These are phyloP conservation scores for Bovichtus diacanthus DNA, from an alignment of 2,797 vertebrate genomes.

Conservation along the genomic window DNA sequence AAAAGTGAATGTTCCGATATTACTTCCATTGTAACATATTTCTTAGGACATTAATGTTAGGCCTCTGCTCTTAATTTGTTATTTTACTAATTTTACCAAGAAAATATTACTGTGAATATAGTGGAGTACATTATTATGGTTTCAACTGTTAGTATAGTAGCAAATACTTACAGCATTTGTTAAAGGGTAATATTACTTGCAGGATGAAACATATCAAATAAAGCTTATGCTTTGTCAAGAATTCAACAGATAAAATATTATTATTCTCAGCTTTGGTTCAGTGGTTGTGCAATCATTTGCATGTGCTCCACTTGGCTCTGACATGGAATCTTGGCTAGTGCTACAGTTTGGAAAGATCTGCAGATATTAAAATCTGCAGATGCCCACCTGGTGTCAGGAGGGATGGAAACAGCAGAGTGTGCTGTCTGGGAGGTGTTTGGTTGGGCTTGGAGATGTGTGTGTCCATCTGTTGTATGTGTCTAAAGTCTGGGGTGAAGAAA, in stretches of 20 bases:
- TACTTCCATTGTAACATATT: not conserved
- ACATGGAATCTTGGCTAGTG: slow-evolving; percentile 50
- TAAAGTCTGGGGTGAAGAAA: slow-evolving; percentile 13
- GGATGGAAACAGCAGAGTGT: slow-evolving; percentile 41
- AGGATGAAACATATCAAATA: not conserved
- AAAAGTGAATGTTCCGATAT: not conserved
- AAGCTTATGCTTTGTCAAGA: slow-evolving; percentile 24
- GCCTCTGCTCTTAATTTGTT: not conserved
- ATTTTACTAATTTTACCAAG: not conserved
- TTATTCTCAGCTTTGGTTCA: slow-evolving; percentile 45
- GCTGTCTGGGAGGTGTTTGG: slow-evolving; percentile 47
- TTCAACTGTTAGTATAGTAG: not conserved
- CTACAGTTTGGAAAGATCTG: slow-evolving; percentile 65
- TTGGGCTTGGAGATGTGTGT: slow-evolving; percentile 35
- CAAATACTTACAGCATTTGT: not conserved
- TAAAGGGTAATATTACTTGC: not conserved
- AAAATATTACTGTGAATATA: not conserved
- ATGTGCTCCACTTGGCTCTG: slow-evolving; percentile 54
- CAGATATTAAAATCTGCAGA: slow-evolving; percentile 94
- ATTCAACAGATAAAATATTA: slow-evolving; percentile 21
- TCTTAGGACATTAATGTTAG: not conserved
- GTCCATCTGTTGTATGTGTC: slow-evolving; percentile 54
- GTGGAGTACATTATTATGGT: not conserved
- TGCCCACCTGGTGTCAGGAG: slow-evolving; percentile 59
- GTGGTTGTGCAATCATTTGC: slow-evolving; percentile 50